A percentile compares a stretch with the other conserved stretches of the same genome.
phyloP scores from a whole-genome alignment of 2,888 invertebrate species.

The Heteromyza rotundicornis region DNA sequence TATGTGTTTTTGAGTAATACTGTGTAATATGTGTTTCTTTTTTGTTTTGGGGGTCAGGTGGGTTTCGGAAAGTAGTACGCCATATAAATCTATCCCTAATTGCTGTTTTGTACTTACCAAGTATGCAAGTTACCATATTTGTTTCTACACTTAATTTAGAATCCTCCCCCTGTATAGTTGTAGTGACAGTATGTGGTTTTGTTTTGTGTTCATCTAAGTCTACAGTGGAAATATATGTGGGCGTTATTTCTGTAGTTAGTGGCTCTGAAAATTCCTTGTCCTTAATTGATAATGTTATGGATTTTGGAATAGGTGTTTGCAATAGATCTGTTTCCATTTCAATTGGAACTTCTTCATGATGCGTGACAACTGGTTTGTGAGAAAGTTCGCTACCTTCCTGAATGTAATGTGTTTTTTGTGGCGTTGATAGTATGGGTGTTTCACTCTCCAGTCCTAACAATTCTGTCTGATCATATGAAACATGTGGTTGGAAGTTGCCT shows the following conservation, averaged over 20 bases:
- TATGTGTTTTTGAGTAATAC: slow-evolving; percentile 34
- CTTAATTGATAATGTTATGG: not conserved
- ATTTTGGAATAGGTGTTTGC: slow-evolving; percentile 2
- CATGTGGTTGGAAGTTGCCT: slow-evolving; percentile 23
- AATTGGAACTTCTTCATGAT: slow-evolving; percentile 15
- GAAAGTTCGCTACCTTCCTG: slow-evolving; percentile 21
- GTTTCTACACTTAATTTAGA: slow-evolving; percentile 19
- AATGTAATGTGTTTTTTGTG: slow-evolving; percentile 19
- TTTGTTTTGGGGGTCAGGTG: slow-evolving; percentile 37
- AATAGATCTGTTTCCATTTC: slow-evolving; percentile 20
- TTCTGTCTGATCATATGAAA: slow-evolving; percentile 23
- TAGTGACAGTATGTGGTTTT: slow-evolving; percentile 15
- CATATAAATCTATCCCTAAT: slow-evolving; percentile 39
- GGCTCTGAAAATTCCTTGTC: slow-evolving; percentile 7
- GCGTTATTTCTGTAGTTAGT: slow-evolving; percentile 17
- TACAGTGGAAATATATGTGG: slow-evolving; percentile 17
- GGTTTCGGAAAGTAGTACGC: slow-evolving; percentile 56
- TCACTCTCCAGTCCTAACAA: slow-evolving; percentile 28
- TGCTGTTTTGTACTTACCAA: slow-evolving; percentile 43
- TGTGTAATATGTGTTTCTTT: slow-evolving; percentile 53
- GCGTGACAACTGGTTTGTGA: slow-evolving; percentile 25
- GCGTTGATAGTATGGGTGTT: slow-evolving; percentile 20
- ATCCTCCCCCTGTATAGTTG: slow-evolving; percentile 4
- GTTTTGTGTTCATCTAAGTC: slow-evolving; percentile 13
- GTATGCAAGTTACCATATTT: slow-evolving; percentile 33